phyloP scores from a whole-genome alignment of 2,113 vertebrate species.

The Carassius gibelio region DNA sequence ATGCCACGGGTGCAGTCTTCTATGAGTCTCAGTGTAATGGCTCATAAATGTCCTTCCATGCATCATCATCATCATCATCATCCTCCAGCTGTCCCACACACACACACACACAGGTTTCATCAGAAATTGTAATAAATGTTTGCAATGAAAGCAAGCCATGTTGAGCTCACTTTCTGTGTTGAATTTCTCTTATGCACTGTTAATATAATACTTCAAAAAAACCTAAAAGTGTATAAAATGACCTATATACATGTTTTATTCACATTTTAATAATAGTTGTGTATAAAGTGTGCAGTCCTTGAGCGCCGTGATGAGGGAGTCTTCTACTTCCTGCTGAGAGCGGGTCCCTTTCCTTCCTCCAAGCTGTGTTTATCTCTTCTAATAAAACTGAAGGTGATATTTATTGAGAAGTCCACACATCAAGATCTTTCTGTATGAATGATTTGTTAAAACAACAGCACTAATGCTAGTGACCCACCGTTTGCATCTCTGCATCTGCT shows the following conservation, averaged over 20 bases:
- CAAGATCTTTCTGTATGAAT: not conserved
- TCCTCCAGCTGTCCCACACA: constrained; percentile 68
- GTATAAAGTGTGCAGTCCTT: not conserved
- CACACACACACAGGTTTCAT: constrained; percentile 69
- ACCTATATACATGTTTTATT: not conserved
- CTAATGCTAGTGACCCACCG: constrained; percentile 67
- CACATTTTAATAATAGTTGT: not conserved
- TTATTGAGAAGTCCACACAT: not conserved
- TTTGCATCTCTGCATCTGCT: constrained; percentile 86
- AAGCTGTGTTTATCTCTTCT: not conserved
- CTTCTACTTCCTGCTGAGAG: not conserved
- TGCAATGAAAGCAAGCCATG: constrained; percentile 71
- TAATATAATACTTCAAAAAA: too few relatives aligned
- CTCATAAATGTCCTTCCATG: constrained; percentile 65
- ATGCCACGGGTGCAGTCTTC: constrained; percentile 63
- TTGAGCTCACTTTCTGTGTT: not conserved
- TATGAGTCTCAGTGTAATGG: constrained; percentile 60
- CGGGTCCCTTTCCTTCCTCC: not conserved
- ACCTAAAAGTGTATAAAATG: too few relatives aligned
- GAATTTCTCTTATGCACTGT: not conserved
- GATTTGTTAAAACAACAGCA: not conserved
- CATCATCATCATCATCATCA: constrained; percentile 60
- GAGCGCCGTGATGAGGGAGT: not conserved
- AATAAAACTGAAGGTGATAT: not conserved
- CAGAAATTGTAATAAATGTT: constrained; percentile 81